phyloP scores from a whole-genome alignment of 1,140 invertebrate species.

The Leptinotarsa undecemlineata region DNA sequence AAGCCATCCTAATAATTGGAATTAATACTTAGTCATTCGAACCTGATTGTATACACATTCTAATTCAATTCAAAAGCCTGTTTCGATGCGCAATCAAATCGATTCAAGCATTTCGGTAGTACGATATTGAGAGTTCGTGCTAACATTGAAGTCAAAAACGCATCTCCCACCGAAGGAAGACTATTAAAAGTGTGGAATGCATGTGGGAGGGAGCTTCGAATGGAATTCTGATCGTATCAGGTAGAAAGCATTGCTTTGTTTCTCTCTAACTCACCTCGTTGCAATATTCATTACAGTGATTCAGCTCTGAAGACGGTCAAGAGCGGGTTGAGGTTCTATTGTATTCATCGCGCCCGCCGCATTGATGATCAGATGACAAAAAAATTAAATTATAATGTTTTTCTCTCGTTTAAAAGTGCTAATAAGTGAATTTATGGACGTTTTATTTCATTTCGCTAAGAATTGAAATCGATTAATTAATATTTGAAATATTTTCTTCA shows the following conservation, averaged over 20 bases:
- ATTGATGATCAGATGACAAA: too few relatives aligned
- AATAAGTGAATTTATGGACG: too few relatives aligned
- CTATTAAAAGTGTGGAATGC: slow-evolving; percentile 16
- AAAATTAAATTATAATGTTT: too few relatives aligned
- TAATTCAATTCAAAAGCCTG: too few relatives aligned
- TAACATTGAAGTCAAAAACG: neutral
- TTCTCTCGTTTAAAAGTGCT: too few relatives aligned
- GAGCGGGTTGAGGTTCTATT: slow-evolving; percentile 4
- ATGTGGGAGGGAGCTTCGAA: slow-evolving; percentile 14
- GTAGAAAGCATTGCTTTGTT: neutral
- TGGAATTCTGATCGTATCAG: slow-evolving; percentile 1
- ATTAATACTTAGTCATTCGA: neutral
- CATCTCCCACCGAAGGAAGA: neutral
- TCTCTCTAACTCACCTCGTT: neutral
- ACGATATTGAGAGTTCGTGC: neutral
- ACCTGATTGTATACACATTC: neutral
- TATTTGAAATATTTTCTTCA: too few relatives aligned
- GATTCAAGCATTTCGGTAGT: neutral
- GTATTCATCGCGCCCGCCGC: neutral
- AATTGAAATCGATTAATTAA: too few relatives aligned
- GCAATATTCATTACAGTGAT: slow-evolving; percentile 2
- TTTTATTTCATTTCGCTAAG: too few relatives aligned
- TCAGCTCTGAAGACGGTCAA: slow-evolving; percentile 10
- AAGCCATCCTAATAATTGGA: too few relatives aligned
- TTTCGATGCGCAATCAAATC: neutral